Evolutionary conservation across 2,113 vertebrate genomes (phyloP), one percentile per base, ranked within the genome.

Genomic region (Thryonomys swinderianus): DNA sequence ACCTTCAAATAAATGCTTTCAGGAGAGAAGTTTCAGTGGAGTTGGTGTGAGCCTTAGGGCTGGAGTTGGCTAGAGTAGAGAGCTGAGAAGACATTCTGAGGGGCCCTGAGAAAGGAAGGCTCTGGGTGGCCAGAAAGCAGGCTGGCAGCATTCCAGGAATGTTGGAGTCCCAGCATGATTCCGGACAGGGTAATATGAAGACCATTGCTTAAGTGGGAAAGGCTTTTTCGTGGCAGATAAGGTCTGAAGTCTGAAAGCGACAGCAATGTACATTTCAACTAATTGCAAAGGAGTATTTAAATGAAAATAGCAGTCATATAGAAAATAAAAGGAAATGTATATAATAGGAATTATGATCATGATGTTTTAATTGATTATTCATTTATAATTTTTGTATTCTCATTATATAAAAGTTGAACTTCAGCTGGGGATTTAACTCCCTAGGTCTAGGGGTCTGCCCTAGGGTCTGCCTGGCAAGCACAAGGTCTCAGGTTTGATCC

Each of bases 31-130:
- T 82, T 79, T 14, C 2, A 42, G 10, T 53, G 40, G 84, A 45
- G 34, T 20, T 0, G 0, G 6, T 18, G 27, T 2, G 2, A 10
- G 30, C n/a, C 61, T 64, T 40, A 14, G 14, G 10, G 51, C 1
- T 37, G 48, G 20, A 16, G 9, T 40, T 42, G 78, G 10, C 37
- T 23, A 23, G 27, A 34, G 5, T 25, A 67, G 9, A 55, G 1
- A 18, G 21, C 13, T 57, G 59, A 66, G 40, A 64, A 76, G 27
- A 30, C 23, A 1, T 45, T 10, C 48, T 83, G 45, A 2, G 40
- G 32, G 27, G 3, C 48, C 66, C 8, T 83, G 59, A 66, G 18
- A 9, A 82, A 16, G 34, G 62, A 55, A 53, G 48, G 2, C 32
- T 37, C 14, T 53, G 25, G 23, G 53, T 40, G 34, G 27, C 14